Evolutionary conservation across 2,888 invertebrate species (phyloP), one percentile per base, ranked within the genome.

Genomic region (Diaphora mendica): DNA sequence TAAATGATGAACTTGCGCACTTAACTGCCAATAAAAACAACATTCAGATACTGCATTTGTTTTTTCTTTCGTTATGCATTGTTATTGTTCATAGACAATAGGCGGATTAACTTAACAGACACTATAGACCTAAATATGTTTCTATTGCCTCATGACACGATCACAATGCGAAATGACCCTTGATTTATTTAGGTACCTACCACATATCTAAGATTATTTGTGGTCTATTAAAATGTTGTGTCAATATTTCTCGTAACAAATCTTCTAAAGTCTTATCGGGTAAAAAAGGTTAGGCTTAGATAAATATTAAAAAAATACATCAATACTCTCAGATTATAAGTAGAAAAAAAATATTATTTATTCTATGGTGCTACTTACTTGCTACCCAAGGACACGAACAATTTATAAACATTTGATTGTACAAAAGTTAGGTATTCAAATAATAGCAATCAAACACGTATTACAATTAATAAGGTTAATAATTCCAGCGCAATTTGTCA

Each of bases 1-100:
- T 8, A 59, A 62, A 70, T 33, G 39, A 42, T 13, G 35, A 69
- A 55, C 67, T 70, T 67, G 72, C 65, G 66, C 72, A 66, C 69
- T 67, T 39, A 72, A 67, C 72, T 66, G 66, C 62, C 75, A 72
- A 72, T 75, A 75, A 72, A 71, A 69, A 72, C 64, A 69, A 69
- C 62, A 72, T 72, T 72, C 44, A 69, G 72, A 65, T 48, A 51
- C 42, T 75, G n/a, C 44, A 65, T 66, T 69, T 75, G 59, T 67
- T 67, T 74, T 68, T 75, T 69, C 71, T 74, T 68, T 64, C 17
- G 48, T 42, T 64, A 62, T 26, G 42, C 55, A 55, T 74, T 59
- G 68, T 55, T 35, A 62, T 65, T 71, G 71, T 73, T 69, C 64
- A 69, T 69, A 73, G 64, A 73, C 68, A 59, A 64, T 68, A 55